Percentiles rank a stretch among this genome's conserved stretches.
Conservation (phyloP, 2,113 vertebrate species). For the Zosterops borbonicus region DNA sequence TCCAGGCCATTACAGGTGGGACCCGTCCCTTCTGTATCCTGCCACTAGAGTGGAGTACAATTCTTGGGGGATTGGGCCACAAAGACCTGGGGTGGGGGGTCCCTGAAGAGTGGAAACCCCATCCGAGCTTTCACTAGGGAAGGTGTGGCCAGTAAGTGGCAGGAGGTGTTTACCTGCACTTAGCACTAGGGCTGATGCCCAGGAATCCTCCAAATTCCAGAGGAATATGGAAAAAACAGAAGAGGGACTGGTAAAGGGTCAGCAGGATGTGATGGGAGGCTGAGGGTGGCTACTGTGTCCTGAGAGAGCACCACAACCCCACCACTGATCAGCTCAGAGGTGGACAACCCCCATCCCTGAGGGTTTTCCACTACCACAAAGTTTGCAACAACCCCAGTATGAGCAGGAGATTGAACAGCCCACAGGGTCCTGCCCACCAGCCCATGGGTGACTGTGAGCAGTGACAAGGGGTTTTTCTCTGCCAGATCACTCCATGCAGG, state of each 20-base stretch:
- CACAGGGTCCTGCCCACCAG: neutral
- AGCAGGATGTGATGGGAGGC: neutral
- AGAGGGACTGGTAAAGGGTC: neutral
- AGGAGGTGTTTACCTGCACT: neutral
- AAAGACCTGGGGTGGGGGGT: neutral
- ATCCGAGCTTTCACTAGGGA: neutral
- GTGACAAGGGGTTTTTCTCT: neutral
- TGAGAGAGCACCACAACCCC: neutral
- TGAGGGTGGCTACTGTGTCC: neutral
- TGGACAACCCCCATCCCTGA: neutral
- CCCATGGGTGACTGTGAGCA: neutral
- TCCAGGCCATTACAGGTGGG: slow-evolving; percentile 88
- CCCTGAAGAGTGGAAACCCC: neutral
- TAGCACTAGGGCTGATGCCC: neutral
- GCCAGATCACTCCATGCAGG: slow-evolving; percentile 92
- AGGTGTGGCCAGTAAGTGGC: neutral
- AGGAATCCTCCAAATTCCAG: neutral
- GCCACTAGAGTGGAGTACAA: neutral
- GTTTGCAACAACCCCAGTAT: neutral
- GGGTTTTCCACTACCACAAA: neutral
- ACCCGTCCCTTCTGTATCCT: rapidly evolving
- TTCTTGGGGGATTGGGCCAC: neutral
- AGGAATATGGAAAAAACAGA: neutral
- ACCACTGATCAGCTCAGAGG: neutral
- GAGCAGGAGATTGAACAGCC: neutral